These are phyloP conservation scores for Aplodontia rufa DNA, from an alignment of 2,113 vertebrate species.

Conservation along the genomic window DNA sequence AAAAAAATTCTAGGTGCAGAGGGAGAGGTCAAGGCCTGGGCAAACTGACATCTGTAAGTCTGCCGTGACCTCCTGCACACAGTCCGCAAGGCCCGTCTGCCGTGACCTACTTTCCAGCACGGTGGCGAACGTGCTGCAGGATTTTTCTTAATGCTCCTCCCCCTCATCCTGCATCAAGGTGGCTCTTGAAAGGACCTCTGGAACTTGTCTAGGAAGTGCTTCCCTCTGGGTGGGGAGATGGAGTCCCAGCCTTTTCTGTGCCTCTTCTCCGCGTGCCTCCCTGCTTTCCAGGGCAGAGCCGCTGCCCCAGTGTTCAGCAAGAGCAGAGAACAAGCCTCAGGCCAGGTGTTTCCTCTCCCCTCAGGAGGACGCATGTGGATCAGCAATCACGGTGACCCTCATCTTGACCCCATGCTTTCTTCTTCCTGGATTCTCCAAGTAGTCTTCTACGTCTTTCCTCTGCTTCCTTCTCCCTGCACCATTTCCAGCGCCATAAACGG, in stretches of 20 bases:
- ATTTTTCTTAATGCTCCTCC: rapidly evolving
- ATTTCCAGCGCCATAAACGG: background rate
- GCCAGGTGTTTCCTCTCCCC: rapidly evolving
- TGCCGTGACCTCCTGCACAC: background rate
- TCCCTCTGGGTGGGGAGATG: background rate
- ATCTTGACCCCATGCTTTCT: background rate
- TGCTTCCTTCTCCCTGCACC: too few species aligned
- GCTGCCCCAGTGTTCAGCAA: background rate
- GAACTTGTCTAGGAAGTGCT: background rate
- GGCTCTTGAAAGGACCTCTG: background rate
- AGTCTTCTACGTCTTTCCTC: background rate
- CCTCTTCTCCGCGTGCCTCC: too few species aligned
- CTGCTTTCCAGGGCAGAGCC: background rate
- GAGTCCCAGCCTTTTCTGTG: background rate
- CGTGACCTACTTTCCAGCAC: background rate
- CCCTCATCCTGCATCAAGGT: background rate
- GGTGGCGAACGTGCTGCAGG: background rate
- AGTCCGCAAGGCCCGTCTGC: too few species aligned
- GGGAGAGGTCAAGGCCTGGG: background rate
- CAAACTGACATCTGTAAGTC: rapidly evolving
- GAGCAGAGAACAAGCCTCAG: background rate
- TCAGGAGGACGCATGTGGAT: background rate
- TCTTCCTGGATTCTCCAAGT: background rate
- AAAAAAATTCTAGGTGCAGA: background rate
- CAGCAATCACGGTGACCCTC: background rate